phyloP scores from a whole-genome alignment of 2,888 invertebrate genomes.

The Sinodicranocentrus sp. region DNA sequence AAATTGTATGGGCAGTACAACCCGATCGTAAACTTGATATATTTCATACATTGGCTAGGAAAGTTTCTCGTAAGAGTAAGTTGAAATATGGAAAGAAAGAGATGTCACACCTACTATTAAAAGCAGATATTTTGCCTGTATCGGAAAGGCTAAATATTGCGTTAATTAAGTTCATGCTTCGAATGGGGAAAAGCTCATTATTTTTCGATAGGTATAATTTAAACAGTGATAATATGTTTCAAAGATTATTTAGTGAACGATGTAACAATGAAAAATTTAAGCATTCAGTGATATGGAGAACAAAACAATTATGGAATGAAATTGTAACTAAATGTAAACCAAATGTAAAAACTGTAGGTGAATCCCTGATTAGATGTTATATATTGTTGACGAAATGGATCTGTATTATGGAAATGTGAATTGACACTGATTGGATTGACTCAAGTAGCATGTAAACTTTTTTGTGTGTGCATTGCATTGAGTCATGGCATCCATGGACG shows the following conservation, averaged over 20 bases:
- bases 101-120: neutral
- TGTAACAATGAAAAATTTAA: no score
- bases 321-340: neutral
- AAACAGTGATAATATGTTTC: no score
- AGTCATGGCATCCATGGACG: neutral
- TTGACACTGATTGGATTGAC: neutral
- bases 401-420: neutral
- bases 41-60: neutral
- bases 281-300: no score
- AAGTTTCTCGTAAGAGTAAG: neutral
- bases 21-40: neutral
- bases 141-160: neutral
- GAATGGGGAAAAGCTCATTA: neutral
- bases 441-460: neutral
- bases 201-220: no score
- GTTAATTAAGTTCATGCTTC: neutral
- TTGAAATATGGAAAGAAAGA: neutral
- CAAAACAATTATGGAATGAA: no score
- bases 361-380: neutral
- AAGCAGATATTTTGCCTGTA: neutral
- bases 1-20: neutral
- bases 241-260: no score
- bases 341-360: neutral
- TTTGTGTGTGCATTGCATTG: neutral
- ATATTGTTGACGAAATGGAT: neutral